Base-by-base conservation (phyloP, 2,888 invertebrate species). In the Cheilosia vulpina region DNA sequence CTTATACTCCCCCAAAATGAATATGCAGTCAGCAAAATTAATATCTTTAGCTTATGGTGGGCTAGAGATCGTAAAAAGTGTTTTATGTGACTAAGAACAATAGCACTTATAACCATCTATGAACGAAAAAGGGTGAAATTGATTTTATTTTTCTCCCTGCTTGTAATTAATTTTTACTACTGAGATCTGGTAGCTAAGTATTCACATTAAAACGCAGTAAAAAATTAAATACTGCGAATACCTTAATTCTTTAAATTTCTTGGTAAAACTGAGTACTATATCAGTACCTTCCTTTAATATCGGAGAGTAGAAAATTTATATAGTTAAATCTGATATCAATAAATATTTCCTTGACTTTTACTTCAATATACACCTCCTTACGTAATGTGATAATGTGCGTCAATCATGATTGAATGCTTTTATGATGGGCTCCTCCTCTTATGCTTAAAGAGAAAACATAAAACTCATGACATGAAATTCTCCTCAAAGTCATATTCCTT, bases 341-440 rank as follows among this genome's bases (percentile, higher is more conserved):
- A 7, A 31, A 31, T 31, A 7, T 34, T 31, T 31, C 0, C 34
- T n/a, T n/a, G n/a, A n/a, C n/a, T n/a, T n/a, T n/a, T n/a, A n/a
- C n/a, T n/a, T n/a, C n/a, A n/a, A n/a, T n/a, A n/a, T n/a, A 43
- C 43, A 6, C 15, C 7, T 7, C 15, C n/a, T 45, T 45, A 17
- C 45, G 7, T 17, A 17, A 45, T 45, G 45, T n/a, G 17, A 45
- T 17, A 63, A 50, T 63, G 19, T 63, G 31, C 34, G 17, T 68
- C 5, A 57, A 34, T 65, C 21, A 58, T 65, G 45, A 47, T 45
- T 47, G 34, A 78, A 71, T 45, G 38, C 47, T 71, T 65, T 43
- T 68, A 68, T 63, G 78, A 63, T 38, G 38, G 13, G 13, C 11
- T 38, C 38, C 38, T 38, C 71, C 62, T 41, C 38, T 17, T 71